Base-by-base conservation (phyloP, 1,140 invertebrate genomes). In the Leptinotarsa undecemlineata region DNA sequence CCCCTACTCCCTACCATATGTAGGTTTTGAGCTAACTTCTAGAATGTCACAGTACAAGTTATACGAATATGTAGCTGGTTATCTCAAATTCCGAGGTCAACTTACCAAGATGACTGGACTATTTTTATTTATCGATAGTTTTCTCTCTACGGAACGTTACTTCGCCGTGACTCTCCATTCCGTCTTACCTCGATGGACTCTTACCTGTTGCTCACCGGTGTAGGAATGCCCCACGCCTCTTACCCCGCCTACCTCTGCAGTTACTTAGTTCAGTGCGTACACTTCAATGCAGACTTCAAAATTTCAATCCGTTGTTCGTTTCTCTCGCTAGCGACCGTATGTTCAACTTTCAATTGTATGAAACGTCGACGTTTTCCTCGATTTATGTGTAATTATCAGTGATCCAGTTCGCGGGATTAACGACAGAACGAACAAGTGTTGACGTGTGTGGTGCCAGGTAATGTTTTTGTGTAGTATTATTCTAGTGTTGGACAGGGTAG, bases 211-310 rank as follows among this genome's bases (percentile, higher is more conserved):
- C 71, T 75, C 68, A 69, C 33, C 68, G 64, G 68, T 70, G 75
- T 78, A 79, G 78, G 79, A 81, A 81, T 81, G 78, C 75, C 74
- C 51, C 57, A 67, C 71, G 64, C 79, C 77, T 76, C 79, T 79
- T 68, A 72, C 80, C 72, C 75, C 75, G 64, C 79, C 72, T 60
- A 68, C 74, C 71, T 26, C 71, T 19, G 42, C 26, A 21, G 64
- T 67, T 67, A 67, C 64, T 67, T 0, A 23, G 64, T 26, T 23
- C 64, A 26, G 51, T 33, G 64, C 42, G 23, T 67, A 67, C 64
- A 33, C 64, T 67, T 33, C 26, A 67, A 33, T 23, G 64, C 64
- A 42, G 42, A 19, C 42, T 67, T 67, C 17, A 67, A 67, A 23
- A 23, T 17, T 21, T 47, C 68, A 42, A 68, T 19, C 21, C 66